Conservation (phyloP, 2,113 vertebrate species). For the Lipophrys pholis region DNA sequence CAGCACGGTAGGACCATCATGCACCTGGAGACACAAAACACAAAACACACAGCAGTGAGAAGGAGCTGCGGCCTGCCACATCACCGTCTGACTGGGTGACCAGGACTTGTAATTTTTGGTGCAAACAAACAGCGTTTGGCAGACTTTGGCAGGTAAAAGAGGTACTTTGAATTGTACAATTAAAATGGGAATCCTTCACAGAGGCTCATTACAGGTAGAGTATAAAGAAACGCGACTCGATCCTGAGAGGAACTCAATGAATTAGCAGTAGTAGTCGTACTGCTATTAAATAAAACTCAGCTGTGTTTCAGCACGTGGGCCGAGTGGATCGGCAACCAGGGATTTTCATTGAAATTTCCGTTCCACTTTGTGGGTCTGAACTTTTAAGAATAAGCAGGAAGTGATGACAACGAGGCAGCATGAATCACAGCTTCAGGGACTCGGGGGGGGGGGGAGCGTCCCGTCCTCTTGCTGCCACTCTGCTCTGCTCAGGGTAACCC, state of each 20-base stretch:
- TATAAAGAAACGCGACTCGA: constrained; percentile 15
- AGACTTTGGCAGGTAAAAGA: constrained; percentile 4
- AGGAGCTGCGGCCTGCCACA: constrained; percentile 2
- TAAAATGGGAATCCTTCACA: constrained; percentile 6
- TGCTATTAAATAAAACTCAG: constrained; percentile 7
- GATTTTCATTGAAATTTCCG: constrained; percentile 69
- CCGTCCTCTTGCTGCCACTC: constrained; percentile 28
- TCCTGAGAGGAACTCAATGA: constrained; percentile 13
- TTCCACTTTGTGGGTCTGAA: constrained; percentile 17
- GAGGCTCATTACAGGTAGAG: constrained; percentile 14
- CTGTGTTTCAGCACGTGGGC: constrained; percentile 28
- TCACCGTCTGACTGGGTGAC: neutral
- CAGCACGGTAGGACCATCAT: constrained; percentile 89
- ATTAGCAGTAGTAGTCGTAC: neutral
- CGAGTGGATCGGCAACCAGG: constrained; percentile 40
- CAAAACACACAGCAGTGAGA: constrained; percentile 7
- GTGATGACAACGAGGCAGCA: constrained; percentile 22
- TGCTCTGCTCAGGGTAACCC: constrained; percentile 35
- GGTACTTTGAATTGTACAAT: constrained; percentile 28
- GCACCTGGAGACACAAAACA: constrained; percentile 83
- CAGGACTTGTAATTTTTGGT: constrained; percentile 4
- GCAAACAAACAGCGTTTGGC: constrained; percentile 9
- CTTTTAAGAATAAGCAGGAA: constrained; percentile 42
- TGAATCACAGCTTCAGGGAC: constrained; percentile 68
- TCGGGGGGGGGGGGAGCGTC: constrained; percentile 46